Evolutionary conservation across 2,797 vertebrate genomes (phyloP), one percentile per base, ranked within the genome.

Genomic region (Squalus acanthias): DNA sequence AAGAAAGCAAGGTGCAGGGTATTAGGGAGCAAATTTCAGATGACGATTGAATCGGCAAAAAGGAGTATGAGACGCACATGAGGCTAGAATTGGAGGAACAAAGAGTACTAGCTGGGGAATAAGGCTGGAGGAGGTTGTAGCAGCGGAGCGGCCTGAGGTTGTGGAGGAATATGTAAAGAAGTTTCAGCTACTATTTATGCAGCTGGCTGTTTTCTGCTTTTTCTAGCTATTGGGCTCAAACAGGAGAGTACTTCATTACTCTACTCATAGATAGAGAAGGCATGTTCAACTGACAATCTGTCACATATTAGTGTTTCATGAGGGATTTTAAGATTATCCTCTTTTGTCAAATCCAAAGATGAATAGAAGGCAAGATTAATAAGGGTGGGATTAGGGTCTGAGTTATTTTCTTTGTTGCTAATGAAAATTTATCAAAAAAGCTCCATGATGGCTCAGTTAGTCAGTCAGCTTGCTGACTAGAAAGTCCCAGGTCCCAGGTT

Each of bases 241-340:
- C 46, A 70, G 87, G 53, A 65, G 60, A 65, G 65, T 65, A 92
- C 39, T 95, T 72, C 93, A 72, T 29, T 72, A 95, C n/a, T 53
- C 39, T 12, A 26, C 85, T 39, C 39, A 95, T 46, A 72, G 65
- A 46, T 13, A 46, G 20, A 5, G 93, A 53, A 53, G 69, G 93
- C 22, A 24, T 53, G 69, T 26, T 50, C 67, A 72, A 29, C 2
- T 53, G 93, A 29, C 39, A 95, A 46, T 39, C 69, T 69, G 46
- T 70, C 65, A 95, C 93, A 95, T 70, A 72, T 95, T 72, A 29
- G 39, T 72, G 39, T 53, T 70, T 95, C 93, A 46, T 95, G 65
- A 70, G 93, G 67, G 93, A 67, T 63, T 92, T 63, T 89, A 29
- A 89, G 87, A 89, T 89, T 87, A 89, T 60, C 22, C 79, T 65